Conservation (phyloP, 2,888 invertebrate genomes). For the Plagiodera versicolora region DNA sequence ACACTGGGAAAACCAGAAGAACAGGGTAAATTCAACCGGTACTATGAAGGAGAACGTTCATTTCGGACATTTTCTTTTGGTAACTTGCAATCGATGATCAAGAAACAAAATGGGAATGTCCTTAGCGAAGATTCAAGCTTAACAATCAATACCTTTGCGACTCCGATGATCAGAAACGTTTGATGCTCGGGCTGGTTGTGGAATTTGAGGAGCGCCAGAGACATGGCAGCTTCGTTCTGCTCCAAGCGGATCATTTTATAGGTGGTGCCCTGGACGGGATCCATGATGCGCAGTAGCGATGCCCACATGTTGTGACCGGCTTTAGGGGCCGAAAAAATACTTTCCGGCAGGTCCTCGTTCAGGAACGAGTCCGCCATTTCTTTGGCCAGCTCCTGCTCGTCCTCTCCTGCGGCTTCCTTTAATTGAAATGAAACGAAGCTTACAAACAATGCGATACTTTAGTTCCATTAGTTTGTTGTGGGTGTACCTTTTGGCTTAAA, state of each 20-base stretch:
- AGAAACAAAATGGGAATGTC: slow-evolving; percentile 1
- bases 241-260: slow-evolving; percentile 78
- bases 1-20: not conserved
- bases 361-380: slow-evolving; percentile 98
- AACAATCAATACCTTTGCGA: slow-evolving; percentile 15
- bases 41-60: slow-evolving; percentile 27
- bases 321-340: slow-evolving; percentile 92
- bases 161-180: slow-evolving; percentile 76
- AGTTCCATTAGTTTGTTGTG: too few relatives aligned
- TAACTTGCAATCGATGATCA: not conserved
- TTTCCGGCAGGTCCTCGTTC: slow-evolving; percentile 92
- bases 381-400: slow-evolving; percentile 92
- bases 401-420: slow-evolving; percentile 90
- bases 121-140: too few relatives aligned
- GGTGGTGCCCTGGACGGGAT: slow-evolving; percentile 71
- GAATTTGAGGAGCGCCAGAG: slow-evolving; percentile 68
- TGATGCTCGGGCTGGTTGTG: slow-evolving; percentile 53
- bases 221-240: slow-evolving; percentile 96
- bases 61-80: slow-evolving; percentile 15
- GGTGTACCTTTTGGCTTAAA: too few relatives aligned
- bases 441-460: too few relatives aligned
- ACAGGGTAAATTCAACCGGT: slow-evolving; percentile 12
- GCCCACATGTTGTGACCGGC: slow-evolving; percentile 97
- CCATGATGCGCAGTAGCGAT: slow-evolving; percentile 82
- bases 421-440: not conserved